Evolutionary conservation across 2,888 invertebrate species (phyloP).

Genomic region (Thelaira solivaga): DNA sequence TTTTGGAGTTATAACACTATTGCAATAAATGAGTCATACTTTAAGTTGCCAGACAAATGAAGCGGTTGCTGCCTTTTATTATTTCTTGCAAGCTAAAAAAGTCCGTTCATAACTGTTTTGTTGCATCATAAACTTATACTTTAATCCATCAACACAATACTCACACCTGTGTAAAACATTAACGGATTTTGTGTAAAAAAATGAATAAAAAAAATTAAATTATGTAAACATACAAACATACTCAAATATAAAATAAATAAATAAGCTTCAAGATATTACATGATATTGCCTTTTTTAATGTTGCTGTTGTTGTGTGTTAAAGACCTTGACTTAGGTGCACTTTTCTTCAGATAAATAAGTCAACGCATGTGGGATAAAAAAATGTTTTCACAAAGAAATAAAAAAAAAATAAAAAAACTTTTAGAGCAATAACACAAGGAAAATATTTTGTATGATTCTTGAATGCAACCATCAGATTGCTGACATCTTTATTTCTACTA

Average conservation of each 20-base stretch:
- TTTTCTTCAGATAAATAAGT: conserved; percentile 18
- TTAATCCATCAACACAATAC: too few relatives aligned
- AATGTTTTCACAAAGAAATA: too few relatives aligned
- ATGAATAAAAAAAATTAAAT: background rate
- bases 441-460: too few relatives aligned
- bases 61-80: too few relatives aligned
- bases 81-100: too few relatives aligned
- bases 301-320: conserved; percentile 54
- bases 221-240: background rate
- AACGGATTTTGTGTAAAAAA: conserved; percentile 5
- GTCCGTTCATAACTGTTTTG: too few relatives aligned
- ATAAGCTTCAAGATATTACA: conserved; percentile 38
- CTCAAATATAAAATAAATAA: background rate
- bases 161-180: conserved; percentile 8
- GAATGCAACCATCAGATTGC: conserved; percentile 38
- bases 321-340: conserved; percentile 65
- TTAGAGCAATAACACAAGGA: too few relatives aligned
- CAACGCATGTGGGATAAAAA: background rate
- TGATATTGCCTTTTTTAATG: conserved; percentile 19
- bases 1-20: too few relatives aligned
- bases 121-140: too few relatives aligned
- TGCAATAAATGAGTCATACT: too few relatives aligned
- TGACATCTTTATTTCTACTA: conserved; percentile 19
- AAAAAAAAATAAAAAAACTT: too few relatives aligned
- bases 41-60: too few relatives aligned